Percentiles rank a stretch among this genome's conserved stretches.
These are phyloP conservation scores for Shinisaurus crocodilurus DNA, from an alignment of 2,113 vertebrate genomes.

Conservation along the genomic window DNA sequence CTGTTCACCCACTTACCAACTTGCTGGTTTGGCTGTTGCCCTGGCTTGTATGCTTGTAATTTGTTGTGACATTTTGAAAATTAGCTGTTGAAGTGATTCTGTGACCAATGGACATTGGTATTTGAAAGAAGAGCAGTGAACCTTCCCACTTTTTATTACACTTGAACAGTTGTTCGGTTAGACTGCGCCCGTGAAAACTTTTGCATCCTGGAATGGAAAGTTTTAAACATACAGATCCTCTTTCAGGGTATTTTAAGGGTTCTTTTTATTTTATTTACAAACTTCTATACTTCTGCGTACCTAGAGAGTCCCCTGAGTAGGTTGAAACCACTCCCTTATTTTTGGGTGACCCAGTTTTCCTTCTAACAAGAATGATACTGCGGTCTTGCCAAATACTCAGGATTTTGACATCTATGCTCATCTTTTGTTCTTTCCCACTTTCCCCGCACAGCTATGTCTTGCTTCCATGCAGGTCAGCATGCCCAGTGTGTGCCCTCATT, in stretches of 20 bases:
- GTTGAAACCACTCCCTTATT: not conserved
- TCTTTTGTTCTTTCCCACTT: not conserved
- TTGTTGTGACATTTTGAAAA: constrained; percentile 73
- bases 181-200: constrained; percentile 39
- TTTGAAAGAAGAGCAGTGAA: constrained; percentile 67
- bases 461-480: not conserved
- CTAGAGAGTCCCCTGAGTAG: not conserved
- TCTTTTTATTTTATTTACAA: not conserved
- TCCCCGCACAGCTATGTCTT: not conserved
- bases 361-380: not conserved
- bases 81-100: constrained; percentile 74
- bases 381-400: not conserved
- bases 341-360: not conserved
- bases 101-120: constrained; percentile 66
- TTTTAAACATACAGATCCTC: not conserved
- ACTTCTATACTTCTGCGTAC: not conserved
- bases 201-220: constrained; percentile 14
- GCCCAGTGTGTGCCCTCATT: not conserved
- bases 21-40: not conserved
- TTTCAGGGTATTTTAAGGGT: no score
- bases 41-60: constrained; percentile 46
- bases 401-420: not conserved
- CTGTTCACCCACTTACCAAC: not conserved
- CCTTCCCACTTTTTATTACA: constrained; percentile 45
- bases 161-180: constrained; percentile 33